Percentiles rank a stretch among this genome's conserved stretches.
These are phyloP conservation scores for Apistogramma diplotaenia DNA, from an alignment of 2,113 vertebrate genomes.

Conservation along the genomic window DNA sequence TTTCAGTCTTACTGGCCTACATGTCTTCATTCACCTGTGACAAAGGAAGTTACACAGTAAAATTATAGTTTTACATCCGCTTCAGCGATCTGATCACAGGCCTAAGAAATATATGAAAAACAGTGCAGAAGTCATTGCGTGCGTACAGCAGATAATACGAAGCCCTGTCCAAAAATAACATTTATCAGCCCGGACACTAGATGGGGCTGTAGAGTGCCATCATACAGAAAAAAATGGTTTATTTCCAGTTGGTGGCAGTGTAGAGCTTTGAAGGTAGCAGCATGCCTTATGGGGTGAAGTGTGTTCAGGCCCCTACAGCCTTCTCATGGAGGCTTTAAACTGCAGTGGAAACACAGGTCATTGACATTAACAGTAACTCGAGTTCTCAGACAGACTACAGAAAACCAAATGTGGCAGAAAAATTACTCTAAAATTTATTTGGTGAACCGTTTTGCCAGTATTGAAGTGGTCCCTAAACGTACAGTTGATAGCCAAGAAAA, in stretches of 20 bases:
- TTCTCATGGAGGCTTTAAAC: background rate
- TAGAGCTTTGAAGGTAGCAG: background rate
- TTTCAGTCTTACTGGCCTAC: background rate
- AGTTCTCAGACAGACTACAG: constrained; percentile 29
- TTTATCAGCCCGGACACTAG: background rate
- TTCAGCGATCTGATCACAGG: rapidly evolving
- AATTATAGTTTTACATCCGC: background rate
- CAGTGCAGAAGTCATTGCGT: background rate
- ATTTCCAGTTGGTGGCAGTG: background rate
- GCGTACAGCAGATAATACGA: background rate
- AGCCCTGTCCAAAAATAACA: background rate
- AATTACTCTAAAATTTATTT: constrained; percentile 53
- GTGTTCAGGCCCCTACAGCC: background rate
- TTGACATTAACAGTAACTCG: background rate
- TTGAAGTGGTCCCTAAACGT: constrained; percentile 46
- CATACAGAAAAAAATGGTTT: background rate
- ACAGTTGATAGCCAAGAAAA: constrained; percentile 46
- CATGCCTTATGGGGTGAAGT: background rate
- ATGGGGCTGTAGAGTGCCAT: constrained; percentile 5
- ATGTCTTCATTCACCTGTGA: background rate
- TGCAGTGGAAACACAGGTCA: background rate
- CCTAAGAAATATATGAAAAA: background rate
- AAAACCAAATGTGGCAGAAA: constrained; percentile 36
- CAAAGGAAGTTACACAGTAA: background rate
- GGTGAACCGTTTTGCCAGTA: constrained; percentile 33